phyloP scores from a whole-genome alignment of 2,113 vertebrate genomes.

The Mustela nigripes region DNA sequence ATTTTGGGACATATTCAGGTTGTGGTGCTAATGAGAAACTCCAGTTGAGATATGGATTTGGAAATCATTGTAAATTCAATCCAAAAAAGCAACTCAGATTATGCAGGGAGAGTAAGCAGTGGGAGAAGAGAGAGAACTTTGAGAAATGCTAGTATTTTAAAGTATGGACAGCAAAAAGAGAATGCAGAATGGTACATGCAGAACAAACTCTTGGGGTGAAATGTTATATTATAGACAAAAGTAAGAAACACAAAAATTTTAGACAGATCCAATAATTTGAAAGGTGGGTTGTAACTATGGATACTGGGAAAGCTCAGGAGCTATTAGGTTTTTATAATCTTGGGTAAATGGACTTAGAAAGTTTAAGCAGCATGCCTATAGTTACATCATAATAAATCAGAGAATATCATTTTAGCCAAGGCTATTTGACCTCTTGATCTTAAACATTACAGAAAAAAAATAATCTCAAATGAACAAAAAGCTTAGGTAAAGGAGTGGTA shows the following conservation, averaged over 20 bases:
- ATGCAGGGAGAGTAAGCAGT: neutral
- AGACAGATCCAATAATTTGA: neutral
- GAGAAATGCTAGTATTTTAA: neutral
- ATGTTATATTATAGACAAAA: neutral
- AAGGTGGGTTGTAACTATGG: neutral
- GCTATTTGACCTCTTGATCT: neutral
- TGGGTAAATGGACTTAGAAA: neutral
- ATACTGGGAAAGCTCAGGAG: neutral
- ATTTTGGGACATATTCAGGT: neutral
- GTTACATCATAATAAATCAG: neutral
- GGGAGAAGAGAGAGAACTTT: neutral
- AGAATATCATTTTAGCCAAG: neutral
- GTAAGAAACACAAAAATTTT: neutral
- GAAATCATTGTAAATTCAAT: neutral
- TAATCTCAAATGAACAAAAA: neutral
- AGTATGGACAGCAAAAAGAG: neutral
- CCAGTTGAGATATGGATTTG: neutral
- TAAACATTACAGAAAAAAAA: neutral
- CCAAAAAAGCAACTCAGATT: neutral
- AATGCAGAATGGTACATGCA: neutral
- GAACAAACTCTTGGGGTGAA: neutral
- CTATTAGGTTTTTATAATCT: neutral
- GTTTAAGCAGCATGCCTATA: neutral
- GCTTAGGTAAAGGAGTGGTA: neutral
- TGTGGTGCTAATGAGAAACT: neutral